Evolutionary conservation across 2,797 vertebrate species (phyloP).

Genomic region (Anolis apletophallus): DNA sequence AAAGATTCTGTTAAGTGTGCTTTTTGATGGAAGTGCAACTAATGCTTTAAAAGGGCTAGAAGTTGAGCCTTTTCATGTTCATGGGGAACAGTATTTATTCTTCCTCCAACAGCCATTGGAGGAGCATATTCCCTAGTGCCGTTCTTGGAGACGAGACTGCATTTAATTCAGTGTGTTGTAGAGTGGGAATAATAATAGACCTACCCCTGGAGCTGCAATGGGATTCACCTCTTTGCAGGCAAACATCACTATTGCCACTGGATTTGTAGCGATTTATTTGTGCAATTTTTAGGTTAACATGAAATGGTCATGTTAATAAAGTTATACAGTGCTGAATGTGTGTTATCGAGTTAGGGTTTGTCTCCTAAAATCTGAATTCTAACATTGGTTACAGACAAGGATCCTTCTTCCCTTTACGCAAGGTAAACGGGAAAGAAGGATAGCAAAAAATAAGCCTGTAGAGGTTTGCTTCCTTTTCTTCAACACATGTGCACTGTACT

Average conservation of each 20-base stretch:
- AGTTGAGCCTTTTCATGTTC: conserved; percentile 3
- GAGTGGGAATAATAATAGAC: background rate
- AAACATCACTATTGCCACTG: background rate
- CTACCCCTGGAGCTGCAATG: background rate
- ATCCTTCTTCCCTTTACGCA: background rate
- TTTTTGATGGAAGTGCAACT: background rate
- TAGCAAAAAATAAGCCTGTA: background rate
- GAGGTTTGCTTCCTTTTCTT: background rate
- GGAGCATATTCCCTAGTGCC: background rate
- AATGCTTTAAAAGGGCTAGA: background rate
- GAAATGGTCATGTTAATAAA: background rate
- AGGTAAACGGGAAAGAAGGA: background rate
- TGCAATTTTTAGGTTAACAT: background rate
- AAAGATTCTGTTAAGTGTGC: too few relatives aligned
- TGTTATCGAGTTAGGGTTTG: background rate
- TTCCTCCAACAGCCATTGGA: too few relatives aligned
- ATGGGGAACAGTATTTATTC: background rate
- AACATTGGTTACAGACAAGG: background rate
- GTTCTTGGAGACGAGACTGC: background rate
- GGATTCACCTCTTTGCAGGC: background rate
- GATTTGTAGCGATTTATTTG: background rate
- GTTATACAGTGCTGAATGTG: background rate
- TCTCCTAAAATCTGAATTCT: background rate
- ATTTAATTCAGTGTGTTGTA: background rate
- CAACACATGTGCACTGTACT: background rate